Evolutionary conservation across 1,140 invertebrate genomes (phyloP), one percentile per base, ranked within the genome.

Genomic region (Calephelis nemesis): DNA sequence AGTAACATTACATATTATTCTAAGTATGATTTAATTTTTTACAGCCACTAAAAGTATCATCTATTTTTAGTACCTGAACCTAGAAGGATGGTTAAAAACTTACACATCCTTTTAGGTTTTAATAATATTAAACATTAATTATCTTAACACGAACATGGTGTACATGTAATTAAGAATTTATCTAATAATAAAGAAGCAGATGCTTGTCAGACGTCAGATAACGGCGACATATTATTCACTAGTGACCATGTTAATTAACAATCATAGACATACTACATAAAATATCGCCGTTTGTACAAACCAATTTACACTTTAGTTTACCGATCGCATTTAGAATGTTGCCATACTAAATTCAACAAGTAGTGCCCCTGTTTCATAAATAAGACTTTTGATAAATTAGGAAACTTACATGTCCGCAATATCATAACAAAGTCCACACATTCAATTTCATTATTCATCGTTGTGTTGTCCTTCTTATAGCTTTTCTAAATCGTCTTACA

Each of bases 381-480:
- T 19, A 19, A 30, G 30, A 30, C 30, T 30, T 30, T 30, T 30
- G 30, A 30, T 30, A 30, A 30, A 30, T 30, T 30, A 30, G 30
- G 30, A 30, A 30, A 30, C 30, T 30, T 30, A 30, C 30, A 30
- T 30, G 2, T 30, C 19, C 19, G 19, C 3, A 30, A 4, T 30
- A 30, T 30, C 30, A 30, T 30, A 30, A 30, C 30, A 30, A 30
- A 30, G 30, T 47, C 4, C 49, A 50, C 39, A 19, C 13, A 58
- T 58, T 9, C 9, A 47, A 12, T 15, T 19, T 50, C 8, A 39
- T 62, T 47, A 63, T 70, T 88, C 79, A 85, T 77, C 83, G 83
- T 64, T 74, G 79, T 15, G 75, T 69, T 11, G 75, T 82, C 52
- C 85, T 74, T n/a, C 86, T 81, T 10, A 84, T 71, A 1, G 79